Evolutionary conservation across 2,888 invertebrate genomes (phyloP), one percentile per base, ranked within the genome.

Genomic region (Nycteola revayana): DNA sequence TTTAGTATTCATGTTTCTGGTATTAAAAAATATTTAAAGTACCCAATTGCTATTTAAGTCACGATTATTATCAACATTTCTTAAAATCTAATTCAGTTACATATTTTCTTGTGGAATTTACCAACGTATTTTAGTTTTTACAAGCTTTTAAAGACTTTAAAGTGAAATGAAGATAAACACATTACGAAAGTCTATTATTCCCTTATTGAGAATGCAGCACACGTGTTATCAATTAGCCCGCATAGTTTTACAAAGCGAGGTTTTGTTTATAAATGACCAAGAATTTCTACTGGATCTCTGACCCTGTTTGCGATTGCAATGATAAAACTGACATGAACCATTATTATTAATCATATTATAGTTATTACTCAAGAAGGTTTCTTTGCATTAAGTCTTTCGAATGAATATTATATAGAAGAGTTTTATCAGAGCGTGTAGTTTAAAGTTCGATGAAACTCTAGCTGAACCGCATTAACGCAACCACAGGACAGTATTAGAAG

Each of bases 151-250:
- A n/a, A n/a, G n/a, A n/a, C n/a, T n/a, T n/a, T n/a, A n/a, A 25
- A 38, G 23, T 37, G 32, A 37, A 47, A 52, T 50, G 48, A 34
- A 34, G 47, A 54, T 53, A 48, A 52, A 47, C 45, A 42, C 41
- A 41, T 55, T 64, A 64, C 42, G 54, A 53, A 58, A 63, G 55
- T 49, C 47, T 60, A 67, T 62, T 65, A 52, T 54, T 60, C 49
- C 49, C 49, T 66, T 57, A 70, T 75, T 67, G 43, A 49, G 59
- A 58, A 75, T 57, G 59, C 68, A 55, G 36, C 51, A 43, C 75
- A 70, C 66, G 67, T 66, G 53, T 58, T 68, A 67, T 65, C 70
- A 71, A 80, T 78, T 78, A 77, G 57, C 69, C 73, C 69, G 68
- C 65, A 78, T 75, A 60, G 66, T 64, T 69, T 64, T 63, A 75